phyloP scores from a whole-genome alignment of 2,888 invertebrate genomes.

The Hydriomena furcata region DNA sequence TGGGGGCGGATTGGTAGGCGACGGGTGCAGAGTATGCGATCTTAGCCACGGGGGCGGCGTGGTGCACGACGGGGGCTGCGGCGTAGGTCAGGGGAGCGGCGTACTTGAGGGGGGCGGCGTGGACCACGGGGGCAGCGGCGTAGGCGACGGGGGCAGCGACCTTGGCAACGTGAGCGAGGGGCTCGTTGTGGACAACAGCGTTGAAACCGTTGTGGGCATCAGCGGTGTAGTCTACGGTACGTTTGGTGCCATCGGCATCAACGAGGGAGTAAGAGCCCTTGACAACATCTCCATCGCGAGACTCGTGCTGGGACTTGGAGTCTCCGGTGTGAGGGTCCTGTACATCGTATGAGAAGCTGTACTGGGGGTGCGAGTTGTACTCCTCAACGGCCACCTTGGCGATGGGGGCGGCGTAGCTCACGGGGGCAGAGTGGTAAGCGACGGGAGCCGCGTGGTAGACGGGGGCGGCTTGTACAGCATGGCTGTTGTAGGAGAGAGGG shows the following conservation, averaged over 20 bases:
- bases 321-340: conserved; percentile 78
- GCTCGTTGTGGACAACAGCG: conserved; percentile 75
- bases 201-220: conserved; percentile 79
- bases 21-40: conserved; percentile 43
- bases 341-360: conserved; percentile 76
- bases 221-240: conserved; percentile 79
- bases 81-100: conserved; percentile 37
- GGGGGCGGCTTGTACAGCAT: conserved; percentile 32
- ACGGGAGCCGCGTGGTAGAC: conserved; percentile 34
- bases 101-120: conserved; percentile 43
- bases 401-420: conserved; percentile 53
- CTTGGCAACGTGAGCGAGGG: conserved; percentile 54
- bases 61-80: conserved; percentile 37
- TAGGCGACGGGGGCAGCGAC: conserved; percentile 39
- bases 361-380: conserved; percentile 57
- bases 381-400: conserved; percentile 48
- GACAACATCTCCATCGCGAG: conserved; percentile 76
- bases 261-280: conserved; percentile 76
- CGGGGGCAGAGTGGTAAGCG: conserved; percentile 47
- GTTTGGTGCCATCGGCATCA: conserved; percentile 76
- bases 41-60: conserved; percentile 30
- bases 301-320: conserved; percentile 74
- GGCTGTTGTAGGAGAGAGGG: conserved; percentile 47
- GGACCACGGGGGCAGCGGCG: conserved; percentile 42
- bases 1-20: conserved; percentile 27